These are phyloP conservation scores for Sebastes dallii DNA, from an alignment of 2,797 vertebrate species.

Conservation along the genomic window DNA sequence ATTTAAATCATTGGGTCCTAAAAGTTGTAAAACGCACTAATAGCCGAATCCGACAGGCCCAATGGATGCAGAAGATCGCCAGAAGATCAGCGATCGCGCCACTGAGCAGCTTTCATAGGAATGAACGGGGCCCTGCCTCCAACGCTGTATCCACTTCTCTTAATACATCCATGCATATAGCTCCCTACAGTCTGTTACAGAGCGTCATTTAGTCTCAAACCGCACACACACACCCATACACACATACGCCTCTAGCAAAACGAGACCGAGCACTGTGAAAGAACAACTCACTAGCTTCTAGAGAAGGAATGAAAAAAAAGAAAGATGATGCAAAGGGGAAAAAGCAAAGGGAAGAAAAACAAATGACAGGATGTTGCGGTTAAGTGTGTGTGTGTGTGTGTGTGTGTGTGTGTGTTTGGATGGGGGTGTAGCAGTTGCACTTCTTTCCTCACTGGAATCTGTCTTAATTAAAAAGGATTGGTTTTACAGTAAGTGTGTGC, in stretches of 20 bases:
- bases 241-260: slow-evolving; percentile 19
- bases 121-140: too few species aligned
- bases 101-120: too few species aligned
- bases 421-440: slow-evolving; percentile 46
- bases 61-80: too few species aligned
- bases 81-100: too few species aligned
- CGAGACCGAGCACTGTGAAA: slow-evolving; percentile 26
- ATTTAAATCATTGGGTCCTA: too few species aligned
- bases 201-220: background rate
- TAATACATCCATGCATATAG: too few species aligned
- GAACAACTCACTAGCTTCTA: slow-evolving; percentile 32
- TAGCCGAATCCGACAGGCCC: too few species aligned
- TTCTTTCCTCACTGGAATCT: slow-evolving; percentile 70
- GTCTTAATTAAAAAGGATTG: slow-evolving; percentile 75
- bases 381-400: slow-evolving; percentile 31
- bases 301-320: slow-evolving; percentile 16
- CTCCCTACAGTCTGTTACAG: background rate
- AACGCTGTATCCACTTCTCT: too few species aligned
- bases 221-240: background rate
- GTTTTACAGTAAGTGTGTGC: slow-evolving; percentile 63
- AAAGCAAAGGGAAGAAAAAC: slow-evolving; percentile 28
- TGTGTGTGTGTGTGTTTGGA: slow-evolving; percentile 29
- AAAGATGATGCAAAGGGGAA: background rate
- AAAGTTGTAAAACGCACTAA: too few species aligned
- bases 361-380: slow-evolving; percentile 66